Evolutionary conservation across 2,797 vertebrate species (phyloP).

Genomic region (Florisuga fusca): DNA sequence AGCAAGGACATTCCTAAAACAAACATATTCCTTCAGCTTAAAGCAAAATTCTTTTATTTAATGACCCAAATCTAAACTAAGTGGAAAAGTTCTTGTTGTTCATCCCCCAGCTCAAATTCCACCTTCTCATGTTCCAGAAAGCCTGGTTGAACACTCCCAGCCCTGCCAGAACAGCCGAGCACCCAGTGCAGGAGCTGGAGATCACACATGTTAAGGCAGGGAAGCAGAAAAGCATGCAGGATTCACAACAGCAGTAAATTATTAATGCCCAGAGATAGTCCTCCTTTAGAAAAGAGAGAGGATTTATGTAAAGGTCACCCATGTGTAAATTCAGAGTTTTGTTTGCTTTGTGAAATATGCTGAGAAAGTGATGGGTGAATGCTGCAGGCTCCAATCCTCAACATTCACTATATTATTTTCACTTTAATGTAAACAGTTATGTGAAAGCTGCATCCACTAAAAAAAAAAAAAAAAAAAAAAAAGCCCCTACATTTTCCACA

Average conservation of each 20-base stretch:
- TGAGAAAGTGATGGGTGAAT: neutral
- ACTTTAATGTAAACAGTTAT: neutral
- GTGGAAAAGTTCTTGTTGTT: neutral
- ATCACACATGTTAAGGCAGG: neutral
- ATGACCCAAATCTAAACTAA: conserved; percentile 14
- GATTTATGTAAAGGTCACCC: neutral
- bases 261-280: conserved; percentile 40
- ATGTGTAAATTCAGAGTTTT: neutral
- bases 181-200: neutral
- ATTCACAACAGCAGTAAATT: neutral
- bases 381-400: neutral
- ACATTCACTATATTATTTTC: neutral
- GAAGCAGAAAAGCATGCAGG: conserved; percentile 45
- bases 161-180: neutral
- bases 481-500: neutral
- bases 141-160: neutral
- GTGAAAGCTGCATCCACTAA: neutral
- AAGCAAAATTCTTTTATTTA: neutral
- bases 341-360: neutral
- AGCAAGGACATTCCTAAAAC: neutral
- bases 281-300: conserved; percentile 72
- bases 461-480: neutral
- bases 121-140: neutral
- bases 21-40: neutral
- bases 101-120: conserved; percentile 25